A percentile compares a stretch with the other conserved stretches of the same genome.
phyloP scores from a whole-genome alignment of 2,797 vertebrate genomes.

The Micropoecilia bifurca region DNA sequence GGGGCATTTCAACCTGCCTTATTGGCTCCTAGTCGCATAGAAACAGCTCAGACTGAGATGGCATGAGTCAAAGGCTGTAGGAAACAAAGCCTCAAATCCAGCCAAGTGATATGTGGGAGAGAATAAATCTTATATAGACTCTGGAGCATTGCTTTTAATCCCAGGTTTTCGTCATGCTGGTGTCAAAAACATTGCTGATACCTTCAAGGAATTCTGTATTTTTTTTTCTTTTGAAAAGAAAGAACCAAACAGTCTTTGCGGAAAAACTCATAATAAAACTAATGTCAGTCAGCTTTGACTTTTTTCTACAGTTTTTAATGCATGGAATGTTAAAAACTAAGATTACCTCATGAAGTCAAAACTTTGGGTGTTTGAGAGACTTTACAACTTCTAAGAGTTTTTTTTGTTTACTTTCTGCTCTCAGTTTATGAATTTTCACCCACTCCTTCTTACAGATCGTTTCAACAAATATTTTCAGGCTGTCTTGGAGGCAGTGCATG shows the following conservation, averaged over 20 bases:
- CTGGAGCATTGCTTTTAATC: conserved; percentile 43
- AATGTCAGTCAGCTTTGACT: not conserved
- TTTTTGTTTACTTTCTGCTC: conserved; percentile 15
- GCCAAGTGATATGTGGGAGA: conserved; percentile 60
- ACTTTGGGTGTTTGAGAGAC: conserved; percentile 5
- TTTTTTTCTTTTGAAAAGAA: conserved; percentile 5
- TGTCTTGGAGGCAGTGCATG: conserved; percentile 16
- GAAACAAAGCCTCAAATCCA: conserved; percentile 48
- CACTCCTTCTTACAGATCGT: conserved; percentile 3
- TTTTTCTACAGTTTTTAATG: conserved; percentile 3
- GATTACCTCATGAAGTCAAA: not conserved
- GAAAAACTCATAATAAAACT: not conserved
- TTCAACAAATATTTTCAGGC: conserved; percentile 26
- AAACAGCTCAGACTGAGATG: conserved; percentile 44
- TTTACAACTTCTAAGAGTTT: conserved; percentile 9
- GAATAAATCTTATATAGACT: conserved; percentile 52
- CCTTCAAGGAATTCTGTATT: not conserved
- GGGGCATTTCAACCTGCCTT: conserved; percentile 59
- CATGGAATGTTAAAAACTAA: not conserved
- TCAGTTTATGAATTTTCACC: conserved; percentile 16
- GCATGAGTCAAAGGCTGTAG: conserved; percentile 58
- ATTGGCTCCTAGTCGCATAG: conserved; percentile 61
- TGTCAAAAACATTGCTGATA: not conserved
- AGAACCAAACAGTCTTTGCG: conserved; percentile 6
- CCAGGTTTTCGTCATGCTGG: conserved; percentile 40